Percentiles rank a stretch among this genome's conserved stretches.
phyloP scores from a whole-genome alignment of 1,140 invertebrate species.

The Drosophila simulans region DNA sequence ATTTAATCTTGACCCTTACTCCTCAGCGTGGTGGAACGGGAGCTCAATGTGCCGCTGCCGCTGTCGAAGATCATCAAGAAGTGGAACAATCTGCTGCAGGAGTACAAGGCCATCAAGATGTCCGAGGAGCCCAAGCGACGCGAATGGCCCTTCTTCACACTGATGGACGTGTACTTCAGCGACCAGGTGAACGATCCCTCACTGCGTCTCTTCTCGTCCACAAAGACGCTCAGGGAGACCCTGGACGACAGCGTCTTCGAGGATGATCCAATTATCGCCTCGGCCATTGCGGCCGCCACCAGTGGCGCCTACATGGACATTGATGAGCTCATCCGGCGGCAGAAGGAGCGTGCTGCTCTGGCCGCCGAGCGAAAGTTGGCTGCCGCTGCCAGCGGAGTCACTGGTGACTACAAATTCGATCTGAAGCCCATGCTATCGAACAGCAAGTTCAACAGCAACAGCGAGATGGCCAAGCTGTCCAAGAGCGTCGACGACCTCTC shows the following conservation, averaged over 20 bases:
- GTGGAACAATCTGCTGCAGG: slow-evolving; percentile 84
- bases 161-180: slow-evolving; percentile 84
- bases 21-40: slow-evolving; percentile 80
- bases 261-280: slow-evolving; percentile 84
- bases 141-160: slow-evolving; percentile 84
- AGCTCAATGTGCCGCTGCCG: slow-evolving; percentile 83
- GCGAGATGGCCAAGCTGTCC: slow-evolving; percentile 76
- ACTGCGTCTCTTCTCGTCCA: slow-evolving; percentile 82
- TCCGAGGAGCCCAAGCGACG: slow-evolving; percentile 84
- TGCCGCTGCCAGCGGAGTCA: slow-evolving; percentile 61
- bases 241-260: slow-evolving; percentile 84
- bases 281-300: slow-evolving; percentile 81
- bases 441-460: slow-evolving; percentile 76
- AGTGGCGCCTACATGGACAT: slow-evolving; percentile 84
- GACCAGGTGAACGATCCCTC: slow-evolving; percentile 84
- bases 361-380: slow-evolving; percentile 72
- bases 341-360: slow-evolving; percentile 75
- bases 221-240: slow-evolving; percentile 82
- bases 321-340: slow-evolving; percentile 75
- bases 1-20: slow-evolving; percentile 2
- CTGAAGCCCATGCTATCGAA: slow-evolving; percentile 78
- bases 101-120: slow-evolving; percentile 85
- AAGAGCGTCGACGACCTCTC: slow-evolving; percentile 80
- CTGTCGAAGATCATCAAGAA: slow-evolving; percentile 85
- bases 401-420: slow-evolving; percentile 73